Base-by-base conservation (phyloP, 92 coral and sea anemone genomes). In the Siderastrea siderea region DNA sequence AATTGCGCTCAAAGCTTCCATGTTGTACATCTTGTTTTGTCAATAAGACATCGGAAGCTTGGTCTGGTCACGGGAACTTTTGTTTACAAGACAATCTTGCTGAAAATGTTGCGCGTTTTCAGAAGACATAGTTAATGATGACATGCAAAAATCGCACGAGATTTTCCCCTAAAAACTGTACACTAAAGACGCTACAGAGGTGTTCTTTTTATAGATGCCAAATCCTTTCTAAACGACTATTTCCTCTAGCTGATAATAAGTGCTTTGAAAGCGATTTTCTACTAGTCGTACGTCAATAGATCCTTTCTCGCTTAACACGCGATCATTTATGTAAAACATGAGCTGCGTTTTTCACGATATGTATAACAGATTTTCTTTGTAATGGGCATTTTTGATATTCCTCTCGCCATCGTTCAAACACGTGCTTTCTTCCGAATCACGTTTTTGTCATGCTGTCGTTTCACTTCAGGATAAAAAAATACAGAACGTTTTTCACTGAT, bases 1-100 rank as follows among this genome's bases (percentile, higher is more conserved):
- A 84, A 84, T 84, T 74, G 45, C 87, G 80, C 17, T 73, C 73
- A 84, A 72, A 74, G 46, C 73, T 67, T 59, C 61, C 71, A 74
- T 47, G 73, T 65, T 64, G 62, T 84, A 71, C 87, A 74, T 60
- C 74, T 48, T 65, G 61, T 50, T 64, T 84, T 84, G 87, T 73
- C 80, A 84, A 84, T 75, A 74, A 74, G 47, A 48, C 70, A 83
- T 71, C 87, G 87, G 61, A 47, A 48, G 87, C 68, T 62, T 65
- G 44, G 4, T 70, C n/a, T 70, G 47, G 86, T 82, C 86, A 82
- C 78, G 86, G 43, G 46, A 82, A 71, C 78, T 71, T 26, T 59
- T 81, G 78, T 47, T 55, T 54, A 17, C 78, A 2, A 47, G 46
- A 3, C 46, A 71, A 69, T 70, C 57, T 43, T 19, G 78, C 59